Conservation (phyloP, 30 jellyfish, hydroid and myxozoan genomes). For the Aurelia aurita complex sp. Pacific region DNA sequence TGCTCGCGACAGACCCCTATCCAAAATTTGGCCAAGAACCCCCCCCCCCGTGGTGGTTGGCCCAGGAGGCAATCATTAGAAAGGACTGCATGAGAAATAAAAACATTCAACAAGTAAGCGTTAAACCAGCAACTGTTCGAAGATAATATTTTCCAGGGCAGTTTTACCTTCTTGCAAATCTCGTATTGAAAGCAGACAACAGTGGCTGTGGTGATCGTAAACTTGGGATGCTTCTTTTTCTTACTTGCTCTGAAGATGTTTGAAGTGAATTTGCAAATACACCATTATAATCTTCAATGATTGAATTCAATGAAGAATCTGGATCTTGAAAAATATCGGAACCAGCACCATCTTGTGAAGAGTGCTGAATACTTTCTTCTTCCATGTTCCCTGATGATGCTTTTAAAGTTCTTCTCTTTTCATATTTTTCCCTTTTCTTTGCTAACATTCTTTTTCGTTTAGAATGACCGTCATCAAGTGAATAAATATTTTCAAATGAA, state of each 20-base stretch:
- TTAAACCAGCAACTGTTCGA: too few relatives aligned
- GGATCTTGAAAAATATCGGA: conserved; percentile 5
- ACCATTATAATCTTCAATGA: conserved; percentile 22
- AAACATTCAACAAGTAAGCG: too few relatives aligned
- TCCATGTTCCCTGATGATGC: neutral
- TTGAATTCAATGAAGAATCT: conserved; percentile 3
- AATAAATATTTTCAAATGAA: conserved; percentile 46
- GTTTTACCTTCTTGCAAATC: conserved; percentile 38
- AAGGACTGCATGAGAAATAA: too few relatives aligned
- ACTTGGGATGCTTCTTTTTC: conserved; percentile 37
- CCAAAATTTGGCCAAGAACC: too few relatives aligned
- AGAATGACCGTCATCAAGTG: conserved; percentile 5
- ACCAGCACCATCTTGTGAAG: conserved; percentile 16
- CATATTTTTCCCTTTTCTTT: conserved; percentile 47
- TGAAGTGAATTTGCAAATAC: conserved; percentile 22
- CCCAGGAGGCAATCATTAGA: too few relatives aligned
- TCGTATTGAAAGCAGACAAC: conserved; percentile 42
- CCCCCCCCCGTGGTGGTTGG: too few relatives aligned
- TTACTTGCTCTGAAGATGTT: neutral
- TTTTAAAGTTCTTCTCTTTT: conserved; percentile 5
- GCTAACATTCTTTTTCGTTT: conserved; percentile 51
- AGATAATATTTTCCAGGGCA: neutral
- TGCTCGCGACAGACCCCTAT: too few relatives aligned
- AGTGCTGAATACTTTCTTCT: neutral
- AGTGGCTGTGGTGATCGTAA: conserved; percentile 71